Percentiles rank a stretch among this genome's conserved stretches.
phyloP scores from a whole-genome alignment of 2,888 invertebrate genomes.

The Lithophane ornitopus region DNA sequence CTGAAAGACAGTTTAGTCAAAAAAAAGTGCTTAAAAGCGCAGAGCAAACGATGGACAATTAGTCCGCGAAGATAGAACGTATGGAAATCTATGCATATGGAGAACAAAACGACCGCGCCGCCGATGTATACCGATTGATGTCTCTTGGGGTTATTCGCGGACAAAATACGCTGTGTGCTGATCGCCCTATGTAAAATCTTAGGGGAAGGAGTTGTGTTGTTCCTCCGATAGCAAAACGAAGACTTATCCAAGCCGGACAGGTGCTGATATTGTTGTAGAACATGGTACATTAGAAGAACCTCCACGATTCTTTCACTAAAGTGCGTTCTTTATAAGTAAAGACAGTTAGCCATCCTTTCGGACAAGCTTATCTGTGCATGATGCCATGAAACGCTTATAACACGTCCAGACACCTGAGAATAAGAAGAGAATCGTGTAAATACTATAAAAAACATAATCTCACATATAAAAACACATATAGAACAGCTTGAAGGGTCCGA shows the following conservation, averaged over 20 bases:
- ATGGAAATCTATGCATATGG: too few species aligned
- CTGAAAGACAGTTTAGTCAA: constrained; percentile 43
- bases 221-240: neutral
- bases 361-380: neutral
- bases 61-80: neutral
- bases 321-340: too few species aligned
- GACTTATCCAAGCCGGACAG: too few species aligned
- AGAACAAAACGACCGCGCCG: neutral
- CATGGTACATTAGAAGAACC: neutral
- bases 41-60: neutral
- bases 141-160: neutral
- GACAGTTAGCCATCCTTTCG: neutral
- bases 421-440: neutral
- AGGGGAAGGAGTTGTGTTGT: neutral
- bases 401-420: neutral
- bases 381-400: neutral
- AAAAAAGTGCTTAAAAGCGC: neutral
- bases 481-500: constrained; percentile 68
- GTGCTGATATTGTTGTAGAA: neutral
- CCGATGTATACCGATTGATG: too few species aligned
- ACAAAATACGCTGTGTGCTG: neutral
- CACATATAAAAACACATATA: constrained; percentile 70
- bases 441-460: constrained; percentile 27
- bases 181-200: neutral
- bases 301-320: neutral